A percentile compares a stretch with the other conserved stretches of the same genome.
These are phyloP conservation scores for Philopedon plagiatum DNA, from an alignment of 2,888 invertebrate species.

Conservation along the genomic window DNA sequence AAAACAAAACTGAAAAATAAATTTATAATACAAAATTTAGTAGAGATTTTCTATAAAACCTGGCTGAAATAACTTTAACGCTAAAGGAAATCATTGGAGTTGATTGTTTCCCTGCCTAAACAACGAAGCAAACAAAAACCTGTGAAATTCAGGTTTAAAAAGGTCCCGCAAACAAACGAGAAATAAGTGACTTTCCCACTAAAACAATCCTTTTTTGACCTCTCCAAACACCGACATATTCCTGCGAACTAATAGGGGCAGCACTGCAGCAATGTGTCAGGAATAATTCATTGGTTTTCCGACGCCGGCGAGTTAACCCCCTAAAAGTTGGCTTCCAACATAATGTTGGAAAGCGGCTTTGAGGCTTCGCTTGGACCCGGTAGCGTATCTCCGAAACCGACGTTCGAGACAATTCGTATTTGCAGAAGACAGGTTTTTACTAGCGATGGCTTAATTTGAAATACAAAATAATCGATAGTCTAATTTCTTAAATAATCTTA, in stretches of 20 bases:
- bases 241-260: constrained; percentile 36
- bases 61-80: no score
- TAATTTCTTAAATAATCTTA: no score
- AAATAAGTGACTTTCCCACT: constrained; percentile 28
- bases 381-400: constrained; percentile 13
- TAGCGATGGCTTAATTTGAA: no score
- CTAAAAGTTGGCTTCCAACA: constrained; percentile 28
- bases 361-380: constrained; percentile 5
- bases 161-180: not conserved
- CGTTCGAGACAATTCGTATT: not conserved
- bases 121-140: not conserved
- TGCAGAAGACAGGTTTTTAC: no score
- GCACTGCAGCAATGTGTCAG: constrained; percentile 38
- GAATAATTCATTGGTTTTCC: constrained; percentile 40
- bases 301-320: constrained; percentile 3
- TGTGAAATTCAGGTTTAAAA: not conserved
- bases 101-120: no score
- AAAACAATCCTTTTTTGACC: constrained; percentile 40
- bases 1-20: no score
- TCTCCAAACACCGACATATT: constrained; percentile 32
- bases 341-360: constrained; percentile 35
- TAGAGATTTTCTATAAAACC: no score
- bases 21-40: no score
- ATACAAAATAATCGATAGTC: no score
- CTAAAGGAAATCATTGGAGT: no score